Base-by-base conservation (phyloP, 1,140 invertebrate genomes). In the Sinonovacula constricta region DNA sequence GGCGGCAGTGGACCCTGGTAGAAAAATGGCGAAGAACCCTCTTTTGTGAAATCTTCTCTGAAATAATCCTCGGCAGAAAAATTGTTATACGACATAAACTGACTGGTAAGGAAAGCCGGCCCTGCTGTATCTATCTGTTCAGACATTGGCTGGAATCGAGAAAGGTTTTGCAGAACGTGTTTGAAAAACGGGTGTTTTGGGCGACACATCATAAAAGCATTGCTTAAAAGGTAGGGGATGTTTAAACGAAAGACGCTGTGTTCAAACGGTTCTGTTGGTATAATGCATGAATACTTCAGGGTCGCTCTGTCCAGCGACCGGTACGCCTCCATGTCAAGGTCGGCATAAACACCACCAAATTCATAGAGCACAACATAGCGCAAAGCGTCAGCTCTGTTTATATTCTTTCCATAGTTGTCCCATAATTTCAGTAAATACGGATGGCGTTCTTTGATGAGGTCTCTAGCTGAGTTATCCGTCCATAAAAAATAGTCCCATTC, bases 261-360 rank as follows among this genome's bases (percentile, higher is more conserved):
- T 60, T 71, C 68, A 30, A 39, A 28, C 0, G 68, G 68, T 45
- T 71, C 68, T 0, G 31, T 34, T 14, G 31, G 33, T 12, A 71
- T 39, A 30, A 71, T 39, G n/a, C 53, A 56, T 14, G 54, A 33
- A 14, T 71, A 71, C 22, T 59, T 71, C 10, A 22, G 59, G 3
- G 56, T 59, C 3, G 39, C n/a, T n/a, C 3, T 49, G 31, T 71
- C 56, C 14, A 71, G 34, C 14, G 68, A 26, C 18, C 34, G 24
- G 4, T 39, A 15, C 31, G 22, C 39, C 10, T 59, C 22, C 31
- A 71, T 51, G 34, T 71, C 68, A 1, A 71, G 14, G 14, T 71
- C 68, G 4, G 56, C 68, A 59, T 71, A 71, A 2, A 71, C 56
- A 24, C 68, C 68, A 18, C 68, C 68, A 60, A 54, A 71, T 60